Conservation (phyloP, 1,140 invertebrate species). For the Portunus trituberculatus region DNA sequence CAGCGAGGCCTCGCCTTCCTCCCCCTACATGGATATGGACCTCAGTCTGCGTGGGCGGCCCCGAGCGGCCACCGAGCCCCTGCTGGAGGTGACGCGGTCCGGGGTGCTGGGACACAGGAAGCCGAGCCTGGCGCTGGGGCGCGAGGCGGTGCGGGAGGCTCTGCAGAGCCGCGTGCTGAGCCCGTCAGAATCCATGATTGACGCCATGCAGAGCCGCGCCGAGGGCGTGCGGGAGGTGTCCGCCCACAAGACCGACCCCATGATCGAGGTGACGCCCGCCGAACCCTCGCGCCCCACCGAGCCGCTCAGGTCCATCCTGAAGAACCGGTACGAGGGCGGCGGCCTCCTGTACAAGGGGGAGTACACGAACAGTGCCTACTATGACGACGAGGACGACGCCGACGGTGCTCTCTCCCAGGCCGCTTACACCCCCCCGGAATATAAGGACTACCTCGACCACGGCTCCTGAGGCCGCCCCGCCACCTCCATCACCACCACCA, state of each 20-base stretch:
- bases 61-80: conserved; percentile 45
- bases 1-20: conserved; percentile 14
- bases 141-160: conserved; percentile 18
- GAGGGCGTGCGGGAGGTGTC: conserved; percentile 46
- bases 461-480: conserved; percentile 60
- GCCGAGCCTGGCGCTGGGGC: conserved; percentile 34
- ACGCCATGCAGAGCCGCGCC: conserved; percentile 44
- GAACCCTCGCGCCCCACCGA: conserved; percentile 54
- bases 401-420: conserved; percentile 49
- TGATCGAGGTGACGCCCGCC: conserved; percentile 28
- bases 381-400: conserved; percentile 58
- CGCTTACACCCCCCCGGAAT: conserved; percentile 65
- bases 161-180: conserved; percentile 30
- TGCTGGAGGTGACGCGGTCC: conserved; percentile 46
- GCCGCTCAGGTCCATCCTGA: conserved; percentile 60
- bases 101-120: conserved; percentile 47
- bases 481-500: conserved; percentile 4
- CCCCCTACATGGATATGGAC: conserved; percentile 56
- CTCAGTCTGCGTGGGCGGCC: conserved; percentile 33
- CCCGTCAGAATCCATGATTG: conserved; percentile 43
- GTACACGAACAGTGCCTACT: conserved; percentile 72
- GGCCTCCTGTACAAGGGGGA: conserved; percentile 65
- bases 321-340: conserved; percentile 67
- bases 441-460: conserved; percentile 72
- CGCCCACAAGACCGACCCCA: conserved; percentile 21